Conservation (phyloP, 2,797 vertebrate species). For the Rousettus madagascariensis region DNA sequence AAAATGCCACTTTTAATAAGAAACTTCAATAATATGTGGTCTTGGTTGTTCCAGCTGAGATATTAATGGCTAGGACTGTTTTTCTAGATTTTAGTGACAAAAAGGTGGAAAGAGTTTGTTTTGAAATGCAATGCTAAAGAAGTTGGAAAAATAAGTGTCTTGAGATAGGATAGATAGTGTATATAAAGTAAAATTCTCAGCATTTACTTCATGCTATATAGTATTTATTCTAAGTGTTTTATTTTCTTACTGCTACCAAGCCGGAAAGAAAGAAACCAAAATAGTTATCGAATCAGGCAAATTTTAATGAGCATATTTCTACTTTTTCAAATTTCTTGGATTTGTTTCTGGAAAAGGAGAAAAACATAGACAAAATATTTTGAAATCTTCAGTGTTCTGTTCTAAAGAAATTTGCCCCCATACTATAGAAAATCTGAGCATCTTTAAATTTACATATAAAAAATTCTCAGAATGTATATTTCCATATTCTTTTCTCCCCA, state of each 20-base stretch:
- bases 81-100: constrained; percentile 67
- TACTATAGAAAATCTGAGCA: background rate
- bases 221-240: constrained; percentile 18
- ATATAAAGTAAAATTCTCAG: constrained; percentile 44
- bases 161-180: background rate
- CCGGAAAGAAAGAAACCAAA: background rate
- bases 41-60: constrained; percentile 70
- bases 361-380: background rate
- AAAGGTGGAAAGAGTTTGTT: constrained; percentile 42
- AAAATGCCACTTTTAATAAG: constrained; percentile 85
- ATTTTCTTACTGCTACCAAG: background rate
- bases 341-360: background rate
- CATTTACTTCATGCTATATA: background rate
- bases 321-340: background rate
- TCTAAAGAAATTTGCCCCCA: background rate
- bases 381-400: background rate
- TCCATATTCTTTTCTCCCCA: background rate
- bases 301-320: background rate
- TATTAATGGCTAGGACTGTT: constrained; percentile 69
- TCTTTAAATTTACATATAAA: background rate
- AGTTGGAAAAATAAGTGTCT: constrained; percentile 43
- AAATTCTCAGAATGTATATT: background rate
- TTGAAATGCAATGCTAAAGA: constrained; percentile 54
- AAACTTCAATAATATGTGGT: constrained; percentile 77
- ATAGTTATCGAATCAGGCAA: background rate